Evolutionary conservation across 2,113 vertebrate genomes (phyloP), one percentile per base, ranked within the genome.

Genomic region (Sylvilagus bachmani): DNA sequence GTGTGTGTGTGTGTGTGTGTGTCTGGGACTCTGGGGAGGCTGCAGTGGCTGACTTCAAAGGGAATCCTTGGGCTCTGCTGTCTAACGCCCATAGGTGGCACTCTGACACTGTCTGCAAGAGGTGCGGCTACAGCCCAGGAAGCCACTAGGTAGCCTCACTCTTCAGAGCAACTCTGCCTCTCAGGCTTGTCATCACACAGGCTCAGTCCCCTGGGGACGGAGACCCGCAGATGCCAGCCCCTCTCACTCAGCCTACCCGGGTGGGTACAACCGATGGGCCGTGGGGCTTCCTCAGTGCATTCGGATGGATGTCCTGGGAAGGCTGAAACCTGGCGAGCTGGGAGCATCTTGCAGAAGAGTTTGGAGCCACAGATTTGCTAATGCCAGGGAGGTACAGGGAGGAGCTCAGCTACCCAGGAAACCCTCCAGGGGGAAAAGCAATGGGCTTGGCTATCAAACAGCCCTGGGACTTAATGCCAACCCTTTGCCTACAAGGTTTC

Each of bases 71-170:
- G 77, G 62, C 53, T 79, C 38, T 95, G 67, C 53, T 21, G 27
- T 79, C 85, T 31, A 11, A 58, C 17, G 24, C 33, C 96, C 25
- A 1, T 85, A 96, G 93, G 77, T 96, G 97, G 94, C 93, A 86
- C 93, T 94, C 94, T 94, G 81, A 93, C 81, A 89, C 96, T 73
- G 10, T 25, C 73, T 29, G 79, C 74, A 86, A 53, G 82, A 62
- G 51, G 70, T 36, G 38, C 5, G 25, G 75, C 71, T 12, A 1
- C 1, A 2, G 36, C 11, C 16, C 51, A 79, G 75, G 81, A 90
- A 70, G 24, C 24, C 66, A 79, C 90, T 49, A 44, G 16, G 64
- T 58, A 82, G 53, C 25, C 73, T 38, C 17, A 6, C 4, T 49
- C 31, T 61, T 83, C 61, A 74, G 33, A 77, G 33, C 5, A 8